Conservation (phyloP, 2,888 invertebrate species). For the Synergus itoensis region DNA sequence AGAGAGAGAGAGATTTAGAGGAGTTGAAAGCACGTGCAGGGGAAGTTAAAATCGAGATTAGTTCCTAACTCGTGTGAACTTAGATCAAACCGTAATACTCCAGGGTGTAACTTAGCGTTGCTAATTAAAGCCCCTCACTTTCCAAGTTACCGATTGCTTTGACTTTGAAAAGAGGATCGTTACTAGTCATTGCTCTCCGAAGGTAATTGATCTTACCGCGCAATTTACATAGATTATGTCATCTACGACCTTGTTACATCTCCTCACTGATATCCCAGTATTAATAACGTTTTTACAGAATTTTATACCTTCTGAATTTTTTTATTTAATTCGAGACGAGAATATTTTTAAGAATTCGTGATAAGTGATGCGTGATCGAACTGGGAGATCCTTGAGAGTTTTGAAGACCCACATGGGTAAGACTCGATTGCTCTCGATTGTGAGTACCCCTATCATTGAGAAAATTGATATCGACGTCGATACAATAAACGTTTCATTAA, state of each 20-base stretch:
- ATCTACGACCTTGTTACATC: background rate
- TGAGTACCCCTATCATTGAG: constrained; percentile 28
- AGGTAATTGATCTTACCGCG: constrained; percentile 1
- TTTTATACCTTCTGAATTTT: background rate
- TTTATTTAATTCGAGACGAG: background rate
- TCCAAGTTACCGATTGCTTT: constrained; percentile 24
- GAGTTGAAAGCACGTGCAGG: constrained; percentile 6
- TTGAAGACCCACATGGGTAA: background rate
- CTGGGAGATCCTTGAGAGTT: background rate
- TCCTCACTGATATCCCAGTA: no score
- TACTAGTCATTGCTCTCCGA: background rate
- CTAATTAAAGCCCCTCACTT: constrained; percentile 36
- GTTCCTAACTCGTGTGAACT: constrained; percentile 35
- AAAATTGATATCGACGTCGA: constrained; percentile 33
- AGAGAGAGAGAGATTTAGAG: background rate
- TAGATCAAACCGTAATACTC: constrained; percentile 35
- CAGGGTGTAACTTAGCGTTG: constrained; percentile 29
- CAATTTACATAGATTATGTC: background rate
- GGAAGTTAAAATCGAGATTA: constrained; percentile 30
- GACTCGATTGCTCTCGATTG: constrained; percentile 16
- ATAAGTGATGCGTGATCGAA: background rate
- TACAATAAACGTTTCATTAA: constrained; percentile 22
- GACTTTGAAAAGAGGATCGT: constrained; percentile 30
- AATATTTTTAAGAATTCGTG: no score
- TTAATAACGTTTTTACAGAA: background rate